Evolutionary conservation across 2,113 vertebrate species (phyloP).

Genomic region (Indicator indicator): DNA sequence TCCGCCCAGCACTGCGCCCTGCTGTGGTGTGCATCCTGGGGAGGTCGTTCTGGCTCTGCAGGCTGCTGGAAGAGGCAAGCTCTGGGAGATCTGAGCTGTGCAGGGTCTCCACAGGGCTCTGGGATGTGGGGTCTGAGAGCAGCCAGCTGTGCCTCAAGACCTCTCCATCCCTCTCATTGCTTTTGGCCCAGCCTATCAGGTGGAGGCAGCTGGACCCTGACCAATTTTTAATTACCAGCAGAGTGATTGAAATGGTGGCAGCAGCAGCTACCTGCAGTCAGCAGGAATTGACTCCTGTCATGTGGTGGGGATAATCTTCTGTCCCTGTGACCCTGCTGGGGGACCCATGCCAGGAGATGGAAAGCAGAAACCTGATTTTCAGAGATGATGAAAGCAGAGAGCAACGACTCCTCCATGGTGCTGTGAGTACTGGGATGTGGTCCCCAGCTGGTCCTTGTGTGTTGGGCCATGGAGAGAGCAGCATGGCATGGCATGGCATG

Average conservation of each 20-base stretch:
- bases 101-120: background rate
- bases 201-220: slow-evolving; percentile 15
- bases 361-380: background rate
- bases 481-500: background rate
- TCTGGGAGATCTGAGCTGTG: background rate
- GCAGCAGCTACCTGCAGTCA: background rate
- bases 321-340: background rate
- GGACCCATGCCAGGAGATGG: background rate
- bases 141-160: background rate
- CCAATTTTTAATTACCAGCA: background rate
- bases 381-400: background rate
- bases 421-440: fast-evolving
- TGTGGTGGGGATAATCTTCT: background rate
- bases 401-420: background rate
- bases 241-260: background rate
- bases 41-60: background rate
- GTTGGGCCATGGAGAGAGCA: background rate
- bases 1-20: background rate
- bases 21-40: background rate
- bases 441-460: background rate
- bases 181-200: background rate
- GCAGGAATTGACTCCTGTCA: slow-evolving; percentile 25
- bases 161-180: background rate
- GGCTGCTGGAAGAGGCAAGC: background rate
- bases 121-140: background rate